Percentiles rank a stretch among this genome's conserved stretches.
Evolutionary conservation across 2,113 vertebrate genomes (phyloP).

Genomic region (Ovis canadensis): DNA sequence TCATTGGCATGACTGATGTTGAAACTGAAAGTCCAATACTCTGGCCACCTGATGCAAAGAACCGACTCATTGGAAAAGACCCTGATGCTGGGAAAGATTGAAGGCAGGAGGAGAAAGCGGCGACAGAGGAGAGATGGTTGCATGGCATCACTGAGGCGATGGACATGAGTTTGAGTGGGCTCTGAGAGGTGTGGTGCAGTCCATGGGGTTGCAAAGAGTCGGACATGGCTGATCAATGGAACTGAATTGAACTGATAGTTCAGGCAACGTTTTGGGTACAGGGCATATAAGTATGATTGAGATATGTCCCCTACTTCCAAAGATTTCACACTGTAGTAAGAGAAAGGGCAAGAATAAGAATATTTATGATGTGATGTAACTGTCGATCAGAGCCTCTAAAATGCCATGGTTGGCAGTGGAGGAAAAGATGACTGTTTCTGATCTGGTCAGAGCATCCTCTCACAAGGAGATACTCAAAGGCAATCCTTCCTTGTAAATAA

Average conservation of each 20-base stretch:
- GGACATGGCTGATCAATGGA: neutral
- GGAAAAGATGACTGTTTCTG: neutral
- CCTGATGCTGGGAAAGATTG: neutral
- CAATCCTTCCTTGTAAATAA: neutral
- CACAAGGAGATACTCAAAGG: neutral
- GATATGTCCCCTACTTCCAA: neutral
- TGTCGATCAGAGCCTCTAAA: neutral
- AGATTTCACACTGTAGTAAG: neutral
- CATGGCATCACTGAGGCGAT: rapidly evolving
- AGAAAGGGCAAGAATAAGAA: neutral
- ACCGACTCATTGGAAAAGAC: neutral
- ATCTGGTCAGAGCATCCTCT: neutral
- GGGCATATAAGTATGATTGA: neutral
- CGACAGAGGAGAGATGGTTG: neutral
- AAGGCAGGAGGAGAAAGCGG: neutral
- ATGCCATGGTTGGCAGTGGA: no score
- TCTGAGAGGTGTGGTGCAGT: neutral
- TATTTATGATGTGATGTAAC: neutral
- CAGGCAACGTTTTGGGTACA: neutral
- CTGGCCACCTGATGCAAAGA: neutral
- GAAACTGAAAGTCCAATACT: neutral
- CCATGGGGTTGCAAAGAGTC: neutral
- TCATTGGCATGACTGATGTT: neutral
- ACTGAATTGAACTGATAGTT: neutral
- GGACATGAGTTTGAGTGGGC: neutral